A percentile compares a stretch with the other conserved stretches of the same genome.
Evolutionary conservation across 2,113 vertebrate species (phyloP).

Genomic region (Xiphophorus couchianus): DNA sequence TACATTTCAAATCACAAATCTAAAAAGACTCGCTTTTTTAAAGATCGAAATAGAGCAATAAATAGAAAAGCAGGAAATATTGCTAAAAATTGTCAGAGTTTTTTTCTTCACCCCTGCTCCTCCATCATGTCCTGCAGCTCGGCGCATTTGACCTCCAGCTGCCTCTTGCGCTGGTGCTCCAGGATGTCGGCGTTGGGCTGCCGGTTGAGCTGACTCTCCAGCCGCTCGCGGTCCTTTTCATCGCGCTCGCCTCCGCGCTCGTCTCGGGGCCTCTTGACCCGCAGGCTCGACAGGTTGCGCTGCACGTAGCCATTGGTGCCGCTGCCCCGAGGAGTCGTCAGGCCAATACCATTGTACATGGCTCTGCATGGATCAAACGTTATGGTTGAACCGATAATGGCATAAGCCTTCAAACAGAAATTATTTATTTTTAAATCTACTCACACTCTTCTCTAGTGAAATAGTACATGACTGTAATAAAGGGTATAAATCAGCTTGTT

Average conservation of each 20-base stretch:
- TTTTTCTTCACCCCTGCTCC: conserved; percentile 88
- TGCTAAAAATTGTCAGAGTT: neutral
- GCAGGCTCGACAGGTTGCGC: conserved; percentile 89
- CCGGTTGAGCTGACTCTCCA: conserved; percentile 89
- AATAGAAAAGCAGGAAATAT: neutral
- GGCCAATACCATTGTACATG: conserved; percentile 95
- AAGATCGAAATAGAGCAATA: neutral
- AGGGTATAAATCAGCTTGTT: neutral
- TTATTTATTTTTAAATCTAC: neutral
- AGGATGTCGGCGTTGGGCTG: conserved; percentile 93
- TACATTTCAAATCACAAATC: no score
- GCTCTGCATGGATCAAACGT: conserved; percentile 11
- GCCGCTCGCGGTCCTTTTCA: conserved; percentile 88
- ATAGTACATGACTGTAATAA: neutral
- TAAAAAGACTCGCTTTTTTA: neutral
- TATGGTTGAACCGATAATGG: no score
- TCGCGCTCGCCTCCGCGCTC: conserved; percentile 80
- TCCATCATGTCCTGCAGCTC: conserved; percentile 97
- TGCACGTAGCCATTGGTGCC: conserved; percentile 95
- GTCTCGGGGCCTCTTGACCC: conserved; percentile 87
- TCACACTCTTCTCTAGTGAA: neutral
- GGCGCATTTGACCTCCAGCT: conserved; percentile 92
- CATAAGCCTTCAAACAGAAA: no score
- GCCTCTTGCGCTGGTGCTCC: conserved; percentile 92
- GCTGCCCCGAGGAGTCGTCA: conserved; percentile 91